Percentiles rank a stretch among this genome's conserved stretches.
Evolutionary conservation across 2,888 invertebrate genomes (phyloP).

Genomic region (Epinotia bilunana): DNA sequence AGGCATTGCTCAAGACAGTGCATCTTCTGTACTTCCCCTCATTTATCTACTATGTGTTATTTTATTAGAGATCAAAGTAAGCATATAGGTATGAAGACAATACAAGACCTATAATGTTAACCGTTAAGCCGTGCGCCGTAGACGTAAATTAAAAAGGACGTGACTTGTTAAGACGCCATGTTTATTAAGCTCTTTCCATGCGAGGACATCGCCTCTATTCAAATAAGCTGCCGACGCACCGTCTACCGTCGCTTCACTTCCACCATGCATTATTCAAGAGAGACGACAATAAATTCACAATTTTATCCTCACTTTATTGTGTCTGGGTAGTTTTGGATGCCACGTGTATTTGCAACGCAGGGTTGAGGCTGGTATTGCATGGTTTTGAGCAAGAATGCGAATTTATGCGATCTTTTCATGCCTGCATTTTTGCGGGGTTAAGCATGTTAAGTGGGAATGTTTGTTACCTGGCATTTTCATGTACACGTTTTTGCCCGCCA

Average conservation of each 20-base stretch:
- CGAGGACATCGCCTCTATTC: conserved; percentile 15
- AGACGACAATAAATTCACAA: conserved; percentile 41
- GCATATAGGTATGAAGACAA: neutral
- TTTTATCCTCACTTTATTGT: conserved; percentile 42
- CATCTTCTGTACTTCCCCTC: too few species aligned
- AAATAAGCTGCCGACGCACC: conserved; percentile 38
- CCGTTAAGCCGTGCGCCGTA: neutral
- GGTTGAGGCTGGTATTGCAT: conserved; percentile 22
- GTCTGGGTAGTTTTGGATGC: conserved; percentile 26
- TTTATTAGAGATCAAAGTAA: neutral
- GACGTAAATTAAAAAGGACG: neutral
- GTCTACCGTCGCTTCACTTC: conserved; percentile 35
- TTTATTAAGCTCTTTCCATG: neutral
- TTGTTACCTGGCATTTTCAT: neutral
- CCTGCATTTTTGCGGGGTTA: neutral
- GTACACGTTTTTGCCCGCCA: neutral
- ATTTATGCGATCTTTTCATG: neutral
- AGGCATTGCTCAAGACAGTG: too few species aligned
- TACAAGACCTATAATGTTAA: conserved; percentile 4
- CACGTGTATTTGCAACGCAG: conserved; percentile 21
- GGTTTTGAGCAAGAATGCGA: conserved; percentile 13
- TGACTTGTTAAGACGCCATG: neutral
- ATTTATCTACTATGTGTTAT: neutral
- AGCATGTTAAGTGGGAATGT: neutral
- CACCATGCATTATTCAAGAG: conserved; percentile 41